Percentiles rank a stretch among this genome's conserved stretches.
Conservation (phyloP, 2,797 vertebrate species). For the Pipistrellus kuhlii region DNA sequence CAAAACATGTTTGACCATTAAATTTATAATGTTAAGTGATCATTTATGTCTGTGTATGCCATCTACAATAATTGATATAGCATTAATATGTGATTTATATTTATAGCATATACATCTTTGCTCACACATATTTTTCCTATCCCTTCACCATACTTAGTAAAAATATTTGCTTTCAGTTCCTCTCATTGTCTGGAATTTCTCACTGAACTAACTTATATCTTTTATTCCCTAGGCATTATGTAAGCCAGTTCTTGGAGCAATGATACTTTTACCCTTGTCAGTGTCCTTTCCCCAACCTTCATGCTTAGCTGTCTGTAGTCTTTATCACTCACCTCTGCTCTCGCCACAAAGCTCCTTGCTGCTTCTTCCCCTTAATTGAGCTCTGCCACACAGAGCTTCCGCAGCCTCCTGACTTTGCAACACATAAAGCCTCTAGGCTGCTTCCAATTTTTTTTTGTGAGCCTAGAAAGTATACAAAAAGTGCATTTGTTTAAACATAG, state of each 20-base stretch:
- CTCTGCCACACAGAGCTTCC: neutral
- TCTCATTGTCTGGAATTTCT: constrained; percentile 15
- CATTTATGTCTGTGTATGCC: neutral
- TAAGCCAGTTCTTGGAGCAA: constrained; percentile 44
- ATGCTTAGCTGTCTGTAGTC: constrained; percentile 45
- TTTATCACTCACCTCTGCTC: neutral
- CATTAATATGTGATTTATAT: neutral
- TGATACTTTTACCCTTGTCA: constrained; percentile 2
- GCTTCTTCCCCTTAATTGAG: constrained; percentile 56
- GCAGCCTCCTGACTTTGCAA: constrained; percentile 37
- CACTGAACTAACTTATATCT: constrained; percentile 15
- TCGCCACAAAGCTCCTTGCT: neutral
- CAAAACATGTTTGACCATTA: neutral
- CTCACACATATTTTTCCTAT: neutral
- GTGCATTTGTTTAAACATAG: neutral
- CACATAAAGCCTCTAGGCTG: neutral
- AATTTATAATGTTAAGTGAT: neutral
- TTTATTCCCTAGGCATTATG: constrained; percentile 37
- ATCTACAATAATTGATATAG: neutral
- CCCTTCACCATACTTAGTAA: too few relatives aligned
- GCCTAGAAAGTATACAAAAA: neutral
- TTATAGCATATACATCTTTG: neutral
- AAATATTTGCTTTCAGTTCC: constrained; percentile 6
- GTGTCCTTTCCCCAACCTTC: constrained; percentile 69
- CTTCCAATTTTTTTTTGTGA: constrained; percentile 1